Percentiles rank a stretch among this genome's conserved stretches.
phyloP scores from a whole-genome alignment of 2,113 vertebrate genomes.

The Coreoperca whiteheadi region DNA sequence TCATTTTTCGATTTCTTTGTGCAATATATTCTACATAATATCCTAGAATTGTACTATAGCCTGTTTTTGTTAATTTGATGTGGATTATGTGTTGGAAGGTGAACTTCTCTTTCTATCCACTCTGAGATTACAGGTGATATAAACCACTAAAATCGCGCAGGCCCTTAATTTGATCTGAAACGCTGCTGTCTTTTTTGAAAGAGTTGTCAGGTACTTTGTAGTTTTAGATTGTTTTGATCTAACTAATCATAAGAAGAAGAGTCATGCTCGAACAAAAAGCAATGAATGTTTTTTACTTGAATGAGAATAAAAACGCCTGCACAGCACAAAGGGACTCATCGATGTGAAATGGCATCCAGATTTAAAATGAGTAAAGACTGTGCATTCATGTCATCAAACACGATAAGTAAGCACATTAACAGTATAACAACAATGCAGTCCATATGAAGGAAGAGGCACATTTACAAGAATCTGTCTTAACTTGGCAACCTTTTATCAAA shows the following conservation, averaged over 20 bases:
- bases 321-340: background rate
- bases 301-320: conserved; percentile 31
- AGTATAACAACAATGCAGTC: background rate
- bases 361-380: background rate
- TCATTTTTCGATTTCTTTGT: conserved; percentile 14
- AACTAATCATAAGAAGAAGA: background rate
- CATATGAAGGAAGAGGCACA: background rate
- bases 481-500: background rate
- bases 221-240: background rate
- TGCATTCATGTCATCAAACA: background rate
- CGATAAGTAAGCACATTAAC: background rate
- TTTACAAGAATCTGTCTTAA: background rate
- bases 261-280: background rate
- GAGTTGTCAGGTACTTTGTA: background rate
- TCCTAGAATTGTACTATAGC: background rate
- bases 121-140: background rate
- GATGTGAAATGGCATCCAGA: background rate
- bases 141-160: background rate
- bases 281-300: background rate
- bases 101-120: background rate
- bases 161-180: background rate
- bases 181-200: background rate
- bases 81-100: background rate
- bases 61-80: conserved; percentile 15
- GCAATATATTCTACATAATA: conserved; percentile 38